phyloP scores from a whole-genome alignment of 2,113 vertebrate genomes.

The Esox niger region DNA sequence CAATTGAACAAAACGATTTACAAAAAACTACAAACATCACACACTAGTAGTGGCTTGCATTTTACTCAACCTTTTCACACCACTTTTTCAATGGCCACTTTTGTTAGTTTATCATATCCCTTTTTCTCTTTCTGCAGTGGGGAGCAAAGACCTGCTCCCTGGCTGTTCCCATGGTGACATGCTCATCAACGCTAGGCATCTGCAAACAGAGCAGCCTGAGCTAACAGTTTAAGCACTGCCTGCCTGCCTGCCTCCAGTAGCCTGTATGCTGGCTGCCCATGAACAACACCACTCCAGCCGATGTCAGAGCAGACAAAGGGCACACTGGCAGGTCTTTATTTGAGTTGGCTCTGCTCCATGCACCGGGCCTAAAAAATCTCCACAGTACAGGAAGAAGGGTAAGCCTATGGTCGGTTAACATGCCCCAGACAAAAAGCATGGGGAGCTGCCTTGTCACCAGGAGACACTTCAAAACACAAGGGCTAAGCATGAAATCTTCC shows the following conservation, averaged over 20 bases:
- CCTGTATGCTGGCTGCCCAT: slow-evolving; percentile 52
- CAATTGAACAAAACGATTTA: not conserved
- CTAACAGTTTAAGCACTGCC: slow-evolving; percentile 66
- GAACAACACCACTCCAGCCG: slow-evolving; percentile 55
- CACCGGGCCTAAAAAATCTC: slow-evolving; percentile 55
- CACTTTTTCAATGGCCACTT: slow-evolving; percentile 64
- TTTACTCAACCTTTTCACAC: slow-evolving; percentile 33
- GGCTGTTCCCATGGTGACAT: slow-evolving; percentile 76
- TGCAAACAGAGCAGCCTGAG: slow-evolving; percentile 72
- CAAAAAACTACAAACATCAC: not conserved
- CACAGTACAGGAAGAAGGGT: slow-evolving; percentile 23
- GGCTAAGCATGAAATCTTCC: slow-evolving; percentile 68
- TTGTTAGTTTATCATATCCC: slow-evolving; percentile 71
- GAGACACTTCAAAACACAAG: slow-evolving; percentile 67
- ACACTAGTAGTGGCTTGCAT: not conserved
- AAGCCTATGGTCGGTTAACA: slow-evolving; percentile 58
- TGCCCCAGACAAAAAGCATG: slow-evolving; percentile 61
- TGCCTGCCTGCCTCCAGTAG: slow-evolving; percentile 51
- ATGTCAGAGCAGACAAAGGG: slow-evolving; percentile 72
- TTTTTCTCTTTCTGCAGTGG: slow-evolving; percentile 50
- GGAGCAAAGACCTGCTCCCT: slow-evolving; percentile 58
- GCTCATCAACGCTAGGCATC: slow-evolving; percentile 74
- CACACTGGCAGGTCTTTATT: slow-evolving; percentile 75
- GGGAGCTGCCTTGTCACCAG: slow-evolving; percentile 45
- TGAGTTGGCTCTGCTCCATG: slow-evolving; percentile 66